These are phyloP conservation scores for Drosophila mojavensis DNA, from an alignment of 1,140 invertebrate genomes.

Conservation along the genomic window DNA sequence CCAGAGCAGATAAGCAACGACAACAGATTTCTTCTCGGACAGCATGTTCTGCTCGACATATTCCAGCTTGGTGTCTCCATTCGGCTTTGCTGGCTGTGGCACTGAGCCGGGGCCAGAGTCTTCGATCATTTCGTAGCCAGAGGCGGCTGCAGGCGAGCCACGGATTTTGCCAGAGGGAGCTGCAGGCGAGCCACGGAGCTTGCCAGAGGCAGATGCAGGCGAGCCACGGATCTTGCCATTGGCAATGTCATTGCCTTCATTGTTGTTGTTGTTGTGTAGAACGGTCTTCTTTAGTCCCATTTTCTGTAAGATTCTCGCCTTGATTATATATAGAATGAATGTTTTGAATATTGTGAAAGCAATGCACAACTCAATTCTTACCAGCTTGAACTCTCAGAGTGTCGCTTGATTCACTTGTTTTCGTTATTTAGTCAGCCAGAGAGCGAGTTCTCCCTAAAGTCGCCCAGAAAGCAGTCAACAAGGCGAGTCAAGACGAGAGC, in stretches of 20 bases:
- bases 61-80: constrained; percentile 2
- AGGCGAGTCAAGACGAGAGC: neutral
- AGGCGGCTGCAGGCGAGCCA: neutral
- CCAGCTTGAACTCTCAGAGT: constrained; percentile 1
- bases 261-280: constrained; percentile 4
- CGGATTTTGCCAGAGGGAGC: no score
- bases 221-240: neutral
- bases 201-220: no score
- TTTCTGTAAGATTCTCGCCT: neutral
- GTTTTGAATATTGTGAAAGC: constrained; percentile 20
- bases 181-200: no score
- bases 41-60: constrained; percentile 46
- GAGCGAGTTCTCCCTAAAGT: neutral
- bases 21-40: constrained; percentile 87
- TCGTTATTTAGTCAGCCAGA: neutral
- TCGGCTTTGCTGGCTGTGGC: neutral
- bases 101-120: neutral
- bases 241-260: neutral
- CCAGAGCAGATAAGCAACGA: constrained; percentile 93
- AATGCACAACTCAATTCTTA: neutral
- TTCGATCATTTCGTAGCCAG: neutral
- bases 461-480: neutral
- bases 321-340: no score
- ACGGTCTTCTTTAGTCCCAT: constrained; percentile 65
- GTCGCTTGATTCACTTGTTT: constrained; percentile 1